A percentile compares a stretch with the other conserved stretches of the same genome.
Evolutionary conservation across 2,888 invertebrate species (phyloP).

Genomic region (Gryllus longicercus): DNA sequence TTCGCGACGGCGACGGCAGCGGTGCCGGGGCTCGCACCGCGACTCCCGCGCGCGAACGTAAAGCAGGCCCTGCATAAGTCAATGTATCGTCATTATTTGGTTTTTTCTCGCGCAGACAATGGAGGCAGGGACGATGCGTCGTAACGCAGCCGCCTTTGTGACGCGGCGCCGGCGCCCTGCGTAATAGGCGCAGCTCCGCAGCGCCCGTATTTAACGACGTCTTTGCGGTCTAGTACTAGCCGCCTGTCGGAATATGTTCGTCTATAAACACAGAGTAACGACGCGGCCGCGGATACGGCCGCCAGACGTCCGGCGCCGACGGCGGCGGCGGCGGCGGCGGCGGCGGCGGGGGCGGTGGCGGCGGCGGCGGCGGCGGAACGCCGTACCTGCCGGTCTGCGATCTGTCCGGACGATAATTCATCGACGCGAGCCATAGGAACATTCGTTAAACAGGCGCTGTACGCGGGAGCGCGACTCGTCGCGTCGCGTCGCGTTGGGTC

Average conservation of each 20-base stretch:
- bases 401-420: no score
- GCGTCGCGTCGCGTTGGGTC: no score
- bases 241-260: conserved; percentile 4
- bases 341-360: neutral
- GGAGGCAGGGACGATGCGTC: neutral
- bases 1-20: no score
- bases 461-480: no score
- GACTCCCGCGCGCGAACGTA: neutral
- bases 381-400: neutral
- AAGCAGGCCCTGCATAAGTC: neutral
- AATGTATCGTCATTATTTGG: neutral
- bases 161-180: neutral
- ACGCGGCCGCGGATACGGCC: neutral
- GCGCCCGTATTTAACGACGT: neutral
- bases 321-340: neutral
- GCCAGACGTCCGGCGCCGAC: neutral
- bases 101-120: neutral
- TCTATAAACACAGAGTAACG: neutral
- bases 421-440: no score
- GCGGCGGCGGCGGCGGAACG: neutral
- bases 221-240: neutral
- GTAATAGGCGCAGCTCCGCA: neutral
- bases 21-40: no score
- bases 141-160: neutral
- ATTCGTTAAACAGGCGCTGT: no score